These are phyloP conservation scores for Aix galericulata DNA, from an alignment of 2,113 vertebrate genomes.

Conservation along the genomic window DNA sequence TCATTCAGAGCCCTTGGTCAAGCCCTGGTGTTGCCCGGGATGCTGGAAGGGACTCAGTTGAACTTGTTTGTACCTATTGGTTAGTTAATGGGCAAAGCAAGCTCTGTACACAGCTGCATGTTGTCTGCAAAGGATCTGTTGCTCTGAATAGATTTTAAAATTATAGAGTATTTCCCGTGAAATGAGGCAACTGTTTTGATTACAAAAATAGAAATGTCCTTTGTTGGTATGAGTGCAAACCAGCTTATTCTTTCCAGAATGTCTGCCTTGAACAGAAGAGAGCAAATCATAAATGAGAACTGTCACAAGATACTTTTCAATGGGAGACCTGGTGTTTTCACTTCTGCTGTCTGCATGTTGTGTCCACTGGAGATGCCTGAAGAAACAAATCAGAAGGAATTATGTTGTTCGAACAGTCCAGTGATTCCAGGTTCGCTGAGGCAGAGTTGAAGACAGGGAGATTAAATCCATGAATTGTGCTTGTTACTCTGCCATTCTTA, in stretches of 20 bases:
- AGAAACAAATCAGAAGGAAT: neutral
- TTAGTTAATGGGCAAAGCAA: neutral
- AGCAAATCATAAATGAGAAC: neutral
- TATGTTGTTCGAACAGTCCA: neutral
- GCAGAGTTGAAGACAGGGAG: neutral
- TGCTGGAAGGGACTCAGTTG: neutral
- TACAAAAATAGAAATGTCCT: neutral
- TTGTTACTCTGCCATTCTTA: neutral
- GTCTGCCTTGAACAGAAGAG: rapidly evolving
- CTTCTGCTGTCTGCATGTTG: neutral
- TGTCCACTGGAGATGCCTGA: neutral
- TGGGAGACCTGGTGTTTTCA: neutral
- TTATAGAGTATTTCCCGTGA: neutral
- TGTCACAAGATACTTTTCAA: neutral
- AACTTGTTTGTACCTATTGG: neutral
- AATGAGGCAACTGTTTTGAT: neutral
- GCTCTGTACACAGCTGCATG: neutral
- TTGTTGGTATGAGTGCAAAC: neutral
- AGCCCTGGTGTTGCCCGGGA: neutral
- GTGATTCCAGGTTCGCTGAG: neutral
- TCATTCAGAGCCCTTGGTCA: neutral
- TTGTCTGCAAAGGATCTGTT: neutral
- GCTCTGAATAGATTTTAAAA: neutral
- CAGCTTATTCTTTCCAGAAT: neutral
- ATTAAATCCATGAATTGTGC: neutral